phyloP scores from a whole-genome alignment of 2,888 invertebrate species.

The Pristionchus japonicus region DNA sequence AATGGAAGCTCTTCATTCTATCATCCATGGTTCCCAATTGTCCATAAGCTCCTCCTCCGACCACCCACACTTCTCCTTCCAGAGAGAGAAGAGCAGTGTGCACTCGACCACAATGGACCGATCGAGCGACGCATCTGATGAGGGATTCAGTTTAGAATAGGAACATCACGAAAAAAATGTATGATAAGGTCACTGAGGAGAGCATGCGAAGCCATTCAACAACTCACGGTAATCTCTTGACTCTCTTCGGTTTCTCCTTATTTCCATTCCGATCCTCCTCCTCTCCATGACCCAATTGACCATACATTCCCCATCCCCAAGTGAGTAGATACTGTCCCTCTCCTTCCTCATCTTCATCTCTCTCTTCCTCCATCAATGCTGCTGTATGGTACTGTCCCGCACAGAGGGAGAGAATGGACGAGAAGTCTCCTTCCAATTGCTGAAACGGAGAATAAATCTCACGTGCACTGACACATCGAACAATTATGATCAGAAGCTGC shows the following conservation, averaged over 20 bases:
- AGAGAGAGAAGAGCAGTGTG: slow-evolving; percentile 59
- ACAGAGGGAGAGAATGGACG: slow-evolving; percentile 56
- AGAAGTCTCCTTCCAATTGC: slow-evolving; percentile 64
- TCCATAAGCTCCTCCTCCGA: slow-evolving; percentile 61
- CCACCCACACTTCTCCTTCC: slow-evolving; percentile 51
- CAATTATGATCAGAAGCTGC: too few species aligned
- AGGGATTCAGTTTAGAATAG: neutral
- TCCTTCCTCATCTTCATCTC: slow-evolving; percentile 37
- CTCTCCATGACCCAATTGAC: slow-evolving; percentile 64
- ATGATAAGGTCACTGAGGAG: too few species aligned
- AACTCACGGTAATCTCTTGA: slow-evolving; percentile 39
- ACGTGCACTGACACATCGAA: too few species aligned
- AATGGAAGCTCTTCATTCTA: slow-evolving; percentile 55
- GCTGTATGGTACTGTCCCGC: slow-evolving; percentile 70
- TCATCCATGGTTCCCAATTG: slow-evolving; percentile 59
- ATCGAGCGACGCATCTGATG: neutral
- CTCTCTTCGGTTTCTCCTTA: neutral
- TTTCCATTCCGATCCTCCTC: slow-evolving; percentile 49
- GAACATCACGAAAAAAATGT: too few species aligned
- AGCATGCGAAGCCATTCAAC: too few species aligned
- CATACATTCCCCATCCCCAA: slow-evolving; percentile 71
- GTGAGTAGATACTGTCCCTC: slow-evolving; percentile 57
- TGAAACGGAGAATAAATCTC: too few species aligned
- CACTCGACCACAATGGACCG: slow-evolving; percentile 58
- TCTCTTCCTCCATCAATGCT: slow-evolving; percentile 55